These are phyloP conservation scores for Drosophila subobscura DNA, from an alignment of 1,140 invertebrate genomes.

Conservation along the genomic window DNA sequence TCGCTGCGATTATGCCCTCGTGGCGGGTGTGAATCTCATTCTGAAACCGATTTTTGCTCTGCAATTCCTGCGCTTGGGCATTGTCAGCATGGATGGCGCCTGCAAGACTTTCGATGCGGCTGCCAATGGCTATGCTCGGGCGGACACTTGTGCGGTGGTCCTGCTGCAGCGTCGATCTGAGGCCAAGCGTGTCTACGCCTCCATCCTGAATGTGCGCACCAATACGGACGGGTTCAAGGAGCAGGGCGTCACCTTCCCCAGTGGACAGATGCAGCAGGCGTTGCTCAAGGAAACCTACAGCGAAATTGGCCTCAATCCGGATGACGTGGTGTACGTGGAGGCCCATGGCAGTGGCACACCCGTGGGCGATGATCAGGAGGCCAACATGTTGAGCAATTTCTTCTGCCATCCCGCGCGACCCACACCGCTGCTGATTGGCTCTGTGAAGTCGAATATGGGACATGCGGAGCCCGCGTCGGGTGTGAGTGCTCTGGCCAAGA, in stretches of 20 bases:
- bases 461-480: conserved; percentile 98
- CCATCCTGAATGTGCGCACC: conserved; percentile 92
- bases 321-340: conserved; percentile 94
- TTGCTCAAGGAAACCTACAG: conserved; percentile 93
- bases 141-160: conserved; percentile 93
- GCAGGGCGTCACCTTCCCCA: conserved; percentile 96
- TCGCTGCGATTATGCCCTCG: conserved; percentile 95
- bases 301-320: conserved; percentile 91
- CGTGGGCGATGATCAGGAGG: conserved; percentile 97
- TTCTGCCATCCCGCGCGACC: conserved; percentile 92
- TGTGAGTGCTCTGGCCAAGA: conserved; percentile 94
- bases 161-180: conserved; percentile 90
- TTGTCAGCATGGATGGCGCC: conserved; percentile 93
- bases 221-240: conserved; percentile 96
- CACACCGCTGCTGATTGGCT: conserved; percentile 94
- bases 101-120: conserved; percentile 97
- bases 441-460: conserved; percentile 99
- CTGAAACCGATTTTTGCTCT: conserved; percentile 94
- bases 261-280: conserved; percentile 92
- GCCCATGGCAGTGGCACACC: conserved; percentile 99
- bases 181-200: conserved; percentile 93
- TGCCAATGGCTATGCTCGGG: conserved; percentile 96
- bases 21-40: conserved; percentile 93
- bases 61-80: conserved; percentile 95
- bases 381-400: conserved; percentile 95